Base-by-base conservation (phyloP, 2,888 invertebrate species). In the Heliconius charithonia region DNA sequence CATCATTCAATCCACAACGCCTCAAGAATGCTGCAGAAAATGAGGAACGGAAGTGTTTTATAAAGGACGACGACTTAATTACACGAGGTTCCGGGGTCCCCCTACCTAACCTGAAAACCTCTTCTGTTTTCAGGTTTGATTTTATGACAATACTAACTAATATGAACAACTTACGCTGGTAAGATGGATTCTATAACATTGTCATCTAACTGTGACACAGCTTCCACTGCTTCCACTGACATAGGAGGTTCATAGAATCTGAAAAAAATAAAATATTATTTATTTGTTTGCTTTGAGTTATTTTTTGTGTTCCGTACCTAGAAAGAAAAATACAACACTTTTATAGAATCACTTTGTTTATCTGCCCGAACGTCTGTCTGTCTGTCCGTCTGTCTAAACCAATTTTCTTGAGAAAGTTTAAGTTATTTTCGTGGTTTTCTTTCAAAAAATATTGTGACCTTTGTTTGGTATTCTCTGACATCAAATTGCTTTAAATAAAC, bases 161-260 rank as follows among this genome's bases (percentile, higher is more conserved):
- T 22, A 29, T 29, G 7, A 22, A 51, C 9, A 13, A 87, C 93
- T 90, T 85, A 95, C 94, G 90, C 87, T 0, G 94, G 94, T 41
- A 93, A 85, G 62, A 95, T 92, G 2, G 84, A 85, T 22, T 92
- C 89, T 0, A 94, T 75, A 0, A 94, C 63, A 0, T 86, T 84
- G 0, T 93, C 89, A 59, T 94, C 91, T 0, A 95, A 70, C n/a
- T 90, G 88, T 0, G 92, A 88, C 0, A 95, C 84, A 0, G 94
- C 91, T 83, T 95, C 95, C 70, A 97, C 84, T 0, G 96, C 93
- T 62, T 96, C 95, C 16, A 95, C 95, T 0, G 95, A 90, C 79
- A 96, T 91, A 0, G 96, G 94, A 9, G 95, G 95, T 2, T 95
- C 95, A 89, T 97, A 97, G 82, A 97, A 96, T 79, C 95, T 95